phyloP scores from a whole-genome alignment of 2,888 invertebrate genomes.

The Lottia scabra region DNA sequence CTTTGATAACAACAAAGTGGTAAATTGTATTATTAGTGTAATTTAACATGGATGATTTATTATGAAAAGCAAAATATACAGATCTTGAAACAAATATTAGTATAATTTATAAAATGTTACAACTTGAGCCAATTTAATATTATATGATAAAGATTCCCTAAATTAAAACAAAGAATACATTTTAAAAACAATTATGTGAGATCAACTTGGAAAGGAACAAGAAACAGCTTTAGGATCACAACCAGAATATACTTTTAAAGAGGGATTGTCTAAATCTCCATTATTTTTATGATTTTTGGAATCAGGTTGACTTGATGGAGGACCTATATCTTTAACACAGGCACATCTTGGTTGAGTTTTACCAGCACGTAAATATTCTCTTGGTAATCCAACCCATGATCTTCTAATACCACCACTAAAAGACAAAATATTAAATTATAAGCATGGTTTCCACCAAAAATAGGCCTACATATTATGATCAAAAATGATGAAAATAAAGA shows the following conservation, averaged over 20 bases:
- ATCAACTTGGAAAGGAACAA: constrained; percentile 36
- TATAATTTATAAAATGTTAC: too few relatives aligned
- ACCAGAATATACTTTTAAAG: constrained; percentile 66
- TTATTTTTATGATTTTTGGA: constrained; percentile 44
- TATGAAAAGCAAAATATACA: too few relatives aligned
- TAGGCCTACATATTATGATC: not conserved
- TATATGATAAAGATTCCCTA: too few relatives aligned
- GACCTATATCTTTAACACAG: constrained; percentile 76
- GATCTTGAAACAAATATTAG: too few relatives aligned
- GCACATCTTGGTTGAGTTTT: constrained; percentile 81
- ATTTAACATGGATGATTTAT: too few relatives aligned
- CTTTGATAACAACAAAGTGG: too few relatives aligned
- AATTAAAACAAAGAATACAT: not conserved
- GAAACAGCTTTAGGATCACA: constrained; percentile 60
- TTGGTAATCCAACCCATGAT: constrained; percentile 90
- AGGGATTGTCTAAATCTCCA: constrained; percentile 71
- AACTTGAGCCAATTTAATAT: too few relatives aligned
- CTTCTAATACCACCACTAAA: constrained; percentile 89
- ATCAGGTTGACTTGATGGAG: constrained; percentile 49
- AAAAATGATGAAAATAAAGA: too few relatives aligned
- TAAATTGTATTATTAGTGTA: too few relatives aligned
- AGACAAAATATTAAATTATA: not conserved
- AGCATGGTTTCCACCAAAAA: constrained; percentile 10
- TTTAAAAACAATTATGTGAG: not conserved
- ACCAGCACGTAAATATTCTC: constrained; percentile 82